These are phyloP conservation scores for Vicugna pacos DNA, from an alignment of 2,113 vertebrate genomes.

Conservation along the genomic window DNA sequence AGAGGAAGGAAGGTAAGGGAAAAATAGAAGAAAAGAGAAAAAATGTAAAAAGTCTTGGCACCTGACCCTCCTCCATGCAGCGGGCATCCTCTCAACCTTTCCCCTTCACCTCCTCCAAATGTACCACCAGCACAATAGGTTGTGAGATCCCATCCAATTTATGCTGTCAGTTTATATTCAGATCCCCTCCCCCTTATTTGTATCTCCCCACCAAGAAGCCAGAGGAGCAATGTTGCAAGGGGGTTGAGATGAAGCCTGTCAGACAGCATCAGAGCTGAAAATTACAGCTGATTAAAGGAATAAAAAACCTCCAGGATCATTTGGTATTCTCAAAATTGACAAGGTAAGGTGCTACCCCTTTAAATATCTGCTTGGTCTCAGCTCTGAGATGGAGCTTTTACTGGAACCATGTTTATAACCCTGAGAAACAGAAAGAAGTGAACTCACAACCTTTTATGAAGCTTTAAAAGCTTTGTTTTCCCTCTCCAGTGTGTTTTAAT, in stretches of 20 bases:
- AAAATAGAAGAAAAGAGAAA: not conserved
- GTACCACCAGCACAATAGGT: not conserved
- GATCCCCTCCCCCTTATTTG: not conserved
- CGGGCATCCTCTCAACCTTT: not conserved
- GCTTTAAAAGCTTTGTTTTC: conserved; percentile 78
- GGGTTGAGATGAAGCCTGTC: conserved; percentile 78
- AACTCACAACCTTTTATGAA: conserved; percentile 73
- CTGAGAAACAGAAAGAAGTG: conserved; percentile 74
- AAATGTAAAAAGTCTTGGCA: not conserved
- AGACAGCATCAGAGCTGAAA: conserved; percentile 80
- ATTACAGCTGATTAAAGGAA: conserved; percentile 82
- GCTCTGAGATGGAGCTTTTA: conserved; percentile 43
- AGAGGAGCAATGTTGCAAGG: conserved; percentile 49
- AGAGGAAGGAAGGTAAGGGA: not conserved
- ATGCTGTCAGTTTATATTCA: conserved; percentile 31
- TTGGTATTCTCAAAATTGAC: conserved; percentile 71
- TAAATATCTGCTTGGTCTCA: conserved; percentile 68
- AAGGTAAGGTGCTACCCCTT: conserved; percentile 79
- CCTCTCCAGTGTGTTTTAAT: conserved; percentile 56
- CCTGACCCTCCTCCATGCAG: not conserved
- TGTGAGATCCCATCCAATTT: conserved; percentile 20
- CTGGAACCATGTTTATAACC: conserved; percentile 69
- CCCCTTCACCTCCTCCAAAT: not conserved
- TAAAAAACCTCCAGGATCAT: conserved; percentile 68
- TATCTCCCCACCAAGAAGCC: conserved; percentile 4